These are phyloP conservation scores for Aromia moschata DNA, from an alignment of 2,888 invertebrate genomes.

Conservation along the genomic window DNA sequence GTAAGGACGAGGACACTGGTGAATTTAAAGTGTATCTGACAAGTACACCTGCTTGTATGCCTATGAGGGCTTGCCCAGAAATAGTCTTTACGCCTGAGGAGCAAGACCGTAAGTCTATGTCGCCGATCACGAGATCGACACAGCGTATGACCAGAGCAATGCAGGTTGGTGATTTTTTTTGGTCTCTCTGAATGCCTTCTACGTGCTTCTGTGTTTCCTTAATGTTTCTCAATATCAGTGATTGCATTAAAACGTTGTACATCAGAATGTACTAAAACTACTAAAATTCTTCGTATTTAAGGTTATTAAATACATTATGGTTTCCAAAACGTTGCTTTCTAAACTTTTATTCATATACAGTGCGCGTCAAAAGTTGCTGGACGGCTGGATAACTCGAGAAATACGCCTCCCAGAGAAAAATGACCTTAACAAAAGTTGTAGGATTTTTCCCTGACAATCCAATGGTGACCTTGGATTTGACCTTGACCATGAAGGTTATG, in stretches of 20 bases:
- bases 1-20: slow-evolving; percentile 34
- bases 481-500: too few species aligned
- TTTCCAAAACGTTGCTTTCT: too few species aligned
- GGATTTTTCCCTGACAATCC: too few species aligned
- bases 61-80: slow-evolving; percentile 46
- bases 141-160: slow-evolving; percentile 87
- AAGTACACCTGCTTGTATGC: slow-evolving; percentile 61
- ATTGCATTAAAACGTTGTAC: not conserved
- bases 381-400: too few species aligned
- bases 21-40: slow-evolving; percentile 52
- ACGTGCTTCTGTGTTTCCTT: slow-evolving; percentile 20
- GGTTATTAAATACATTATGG: too few species aligned
- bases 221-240: not conserved
- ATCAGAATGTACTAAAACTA: not conserved
- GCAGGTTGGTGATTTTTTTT: slow-evolving; percentile 71
- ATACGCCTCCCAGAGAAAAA: too few species aligned
- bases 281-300: not conserved
- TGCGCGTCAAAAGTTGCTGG: too few species aligned
- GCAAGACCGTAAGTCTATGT: slow-evolving; percentile 79
- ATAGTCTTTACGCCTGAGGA: slow-evolving; percentile 64
- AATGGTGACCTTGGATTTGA: too few species aligned
- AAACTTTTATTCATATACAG: too few species aligned
- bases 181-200: slow-evolving; percentile 22
- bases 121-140: slow-evolving; percentile 87
- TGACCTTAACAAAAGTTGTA: too few species aligned